Percentiles rank a stretch among this genome's conserved stretches.
Conservation (phyloP, 1,140 invertebrate species). For the Conus betulinus region DNA sequence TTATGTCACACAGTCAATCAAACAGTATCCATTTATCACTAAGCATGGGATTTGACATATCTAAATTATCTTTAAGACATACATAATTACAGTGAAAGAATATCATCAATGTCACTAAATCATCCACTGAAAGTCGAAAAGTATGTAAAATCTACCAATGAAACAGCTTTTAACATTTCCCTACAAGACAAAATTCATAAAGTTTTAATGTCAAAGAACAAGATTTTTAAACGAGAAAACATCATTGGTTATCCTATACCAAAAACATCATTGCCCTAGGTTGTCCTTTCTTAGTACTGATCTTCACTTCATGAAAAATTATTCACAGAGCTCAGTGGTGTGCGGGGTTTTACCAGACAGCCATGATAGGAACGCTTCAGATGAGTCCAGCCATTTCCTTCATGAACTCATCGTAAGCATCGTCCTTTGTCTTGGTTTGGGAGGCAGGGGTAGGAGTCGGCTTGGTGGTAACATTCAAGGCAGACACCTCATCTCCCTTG, state of each 20-base stretch:
- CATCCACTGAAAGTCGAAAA: too few species aligned
- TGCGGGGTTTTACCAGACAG: not conserved
- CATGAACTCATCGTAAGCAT: constrained; percentile 99
- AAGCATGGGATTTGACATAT: too few species aligned
- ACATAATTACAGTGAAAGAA: too few species aligned
- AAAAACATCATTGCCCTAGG: not conserved
- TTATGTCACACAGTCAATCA: too few species aligned
- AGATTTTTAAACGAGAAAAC: not conserved
- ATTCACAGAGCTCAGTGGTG: not conserved
- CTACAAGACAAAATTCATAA: too few species aligned
- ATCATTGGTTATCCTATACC: not conserved
- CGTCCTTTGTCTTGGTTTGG: constrained; percentile 90
- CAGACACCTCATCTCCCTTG: constrained; percentile 66
- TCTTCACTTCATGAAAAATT: not conserved
- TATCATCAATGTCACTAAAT: too few species aligned
- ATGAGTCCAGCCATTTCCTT: constrained; percentile 96
- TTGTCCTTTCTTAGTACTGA: not conserved
- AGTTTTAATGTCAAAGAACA: too few species aligned
- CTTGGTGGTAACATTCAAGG: constrained; percentile 52
- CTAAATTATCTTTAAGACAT: too few species aligned
- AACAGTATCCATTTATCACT: too few species aligned
- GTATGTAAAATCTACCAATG: too few species aligned
- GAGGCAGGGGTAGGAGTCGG: constrained; percentile 59
- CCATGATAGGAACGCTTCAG: constrained; percentile 72
- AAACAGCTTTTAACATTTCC: too few species aligned